Conservation (phyloP, 2,113 vertebrate genomes). For the Sorex fumeus region DNA sequence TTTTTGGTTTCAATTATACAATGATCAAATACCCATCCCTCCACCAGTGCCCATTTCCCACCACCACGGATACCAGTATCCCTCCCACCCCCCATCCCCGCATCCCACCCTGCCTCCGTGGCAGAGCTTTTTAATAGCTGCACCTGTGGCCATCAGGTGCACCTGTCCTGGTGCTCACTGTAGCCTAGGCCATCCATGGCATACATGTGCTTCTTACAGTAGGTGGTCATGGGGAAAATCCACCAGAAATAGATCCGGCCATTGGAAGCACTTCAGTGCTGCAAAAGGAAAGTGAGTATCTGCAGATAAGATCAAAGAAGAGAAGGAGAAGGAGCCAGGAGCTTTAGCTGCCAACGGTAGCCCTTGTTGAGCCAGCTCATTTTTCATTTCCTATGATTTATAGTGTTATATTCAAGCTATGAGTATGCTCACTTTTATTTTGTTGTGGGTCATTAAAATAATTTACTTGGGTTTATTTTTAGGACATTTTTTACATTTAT, state of each 20-base stretch:
- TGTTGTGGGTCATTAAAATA: not conserved
- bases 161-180: constrained; percentile 60
- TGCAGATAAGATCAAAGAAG: constrained; percentile 63
- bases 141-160: constrained; percentile 14
- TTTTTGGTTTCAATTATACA: no score
- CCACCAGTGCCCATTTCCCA: no score
- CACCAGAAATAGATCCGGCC: constrained; percentile 57
- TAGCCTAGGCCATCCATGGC: constrained; percentile 63
- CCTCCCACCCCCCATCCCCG: no score
- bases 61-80: no score
- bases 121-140: not conserved
- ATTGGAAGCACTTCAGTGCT: constrained; percentile 64
- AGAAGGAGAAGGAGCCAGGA: not conserved
- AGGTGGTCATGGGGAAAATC: constrained; percentile 52
- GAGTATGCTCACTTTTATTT: not conserved
- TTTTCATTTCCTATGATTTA: no score
- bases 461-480: not conserved
- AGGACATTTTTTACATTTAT: not conserved
- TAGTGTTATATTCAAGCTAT: no score
- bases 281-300: not conserved
- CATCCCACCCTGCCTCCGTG: no score
- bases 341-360: not conserved
- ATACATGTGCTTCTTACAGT: constrained; percentile 40
- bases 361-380: not conserved
- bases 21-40: no score